Evolutionary conservation across 2,113 vertebrate species (phyloP).

Genomic region (Pygoscelis antarcticus): DNA sequence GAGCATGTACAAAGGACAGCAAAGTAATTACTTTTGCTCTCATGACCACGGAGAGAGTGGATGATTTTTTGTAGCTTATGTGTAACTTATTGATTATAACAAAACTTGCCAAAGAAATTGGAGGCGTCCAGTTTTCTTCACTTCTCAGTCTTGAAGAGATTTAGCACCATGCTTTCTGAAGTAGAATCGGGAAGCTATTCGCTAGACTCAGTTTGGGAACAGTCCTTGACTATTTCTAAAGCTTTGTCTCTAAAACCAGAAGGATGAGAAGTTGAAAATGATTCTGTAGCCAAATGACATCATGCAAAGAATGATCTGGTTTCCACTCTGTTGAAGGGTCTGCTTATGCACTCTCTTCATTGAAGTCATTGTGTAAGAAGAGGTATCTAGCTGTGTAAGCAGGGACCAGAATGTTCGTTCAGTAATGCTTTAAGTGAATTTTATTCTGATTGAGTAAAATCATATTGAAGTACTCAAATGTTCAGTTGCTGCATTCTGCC

Average conservation of each 20-base stretch:
- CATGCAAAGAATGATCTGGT: background rate
- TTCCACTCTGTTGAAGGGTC: background rate
- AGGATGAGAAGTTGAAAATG: background rate
- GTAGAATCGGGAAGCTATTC: background rate
- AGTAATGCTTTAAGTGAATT: background rate
- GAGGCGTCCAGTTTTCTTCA: background rate
- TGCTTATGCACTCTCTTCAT: background rate
- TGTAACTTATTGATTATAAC: background rate
- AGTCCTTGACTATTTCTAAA: background rate
- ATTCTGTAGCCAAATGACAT: background rate
- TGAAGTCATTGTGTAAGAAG: background rate
- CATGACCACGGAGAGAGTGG: background rate
- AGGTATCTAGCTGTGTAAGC: background rate
- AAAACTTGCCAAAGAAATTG: background rate
- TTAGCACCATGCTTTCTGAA: background rate
- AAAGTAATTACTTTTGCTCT: background rate
- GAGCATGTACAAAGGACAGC: background rate
- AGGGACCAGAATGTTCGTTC: background rate
- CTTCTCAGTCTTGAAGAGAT: background rate
- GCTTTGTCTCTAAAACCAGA: background rate
- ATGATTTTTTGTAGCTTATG: background rate
- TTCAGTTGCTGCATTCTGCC: background rate
- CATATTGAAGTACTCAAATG: background rate
- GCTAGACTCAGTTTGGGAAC: background rate
- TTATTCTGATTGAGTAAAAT: slow-evolving; percentile 6